Evolutionary conservation across 2,797 vertebrate species (phyloP).

Genomic region (Aldrovandia affinis): DNA sequence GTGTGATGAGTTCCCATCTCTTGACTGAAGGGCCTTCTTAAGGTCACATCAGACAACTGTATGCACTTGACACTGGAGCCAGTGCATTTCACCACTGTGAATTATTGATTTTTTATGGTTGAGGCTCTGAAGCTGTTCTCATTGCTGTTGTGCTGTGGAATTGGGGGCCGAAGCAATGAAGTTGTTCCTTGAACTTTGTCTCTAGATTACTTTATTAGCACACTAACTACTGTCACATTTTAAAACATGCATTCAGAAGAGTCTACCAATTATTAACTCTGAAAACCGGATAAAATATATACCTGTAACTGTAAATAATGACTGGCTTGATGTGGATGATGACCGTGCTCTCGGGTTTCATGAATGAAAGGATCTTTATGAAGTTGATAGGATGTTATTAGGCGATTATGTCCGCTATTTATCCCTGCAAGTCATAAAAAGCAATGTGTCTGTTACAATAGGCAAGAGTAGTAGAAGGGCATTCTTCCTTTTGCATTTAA

Average conservation of each 20-base stretch:
- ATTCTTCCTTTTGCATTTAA: not conserved
- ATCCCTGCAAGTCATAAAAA: slow-evolving; percentile 34
- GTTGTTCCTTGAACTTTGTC: slow-evolving; percentile 70
- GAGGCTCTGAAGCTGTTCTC: slow-evolving; percentile 22
- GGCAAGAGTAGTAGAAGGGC: not conserved
- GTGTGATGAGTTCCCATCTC: not conserved
- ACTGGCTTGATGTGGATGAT: slow-evolving; percentile 35
- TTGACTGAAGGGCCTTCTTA: slow-evolving; percentile 1
- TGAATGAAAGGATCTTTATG: slow-evolving; percentile 43
- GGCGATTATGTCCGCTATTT: not conserved
- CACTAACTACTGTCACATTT: slow-evolving; percentile 62
- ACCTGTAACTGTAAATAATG: slow-evolving; percentile 36
- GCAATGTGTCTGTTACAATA: slow-evolving; percentile 9
- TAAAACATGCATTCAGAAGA: slow-evolving; percentile 47
- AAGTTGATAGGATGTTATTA: slow-evolving; percentile 26
- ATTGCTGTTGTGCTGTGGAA: not conserved
- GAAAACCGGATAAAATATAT: slow-evolving; percentile 34
- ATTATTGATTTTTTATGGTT: slow-evolving; percentile 45
- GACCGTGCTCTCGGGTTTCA: slow-evolving; percentile 22
- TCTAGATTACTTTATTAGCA: slow-evolving; percentile 58
- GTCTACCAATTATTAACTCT: slow-evolving; percentile 68
- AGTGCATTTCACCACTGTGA: slow-evolving; percentile 47
- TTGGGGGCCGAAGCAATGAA: slow-evolving; percentile 16
- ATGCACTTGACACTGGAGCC: slow-evolving; percentile 19
- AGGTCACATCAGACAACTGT: not conserved